Evolutionary conservation across 2,113 vertebrate genomes (phyloP).

Genomic region (Saccopteryx leptura): DNA sequence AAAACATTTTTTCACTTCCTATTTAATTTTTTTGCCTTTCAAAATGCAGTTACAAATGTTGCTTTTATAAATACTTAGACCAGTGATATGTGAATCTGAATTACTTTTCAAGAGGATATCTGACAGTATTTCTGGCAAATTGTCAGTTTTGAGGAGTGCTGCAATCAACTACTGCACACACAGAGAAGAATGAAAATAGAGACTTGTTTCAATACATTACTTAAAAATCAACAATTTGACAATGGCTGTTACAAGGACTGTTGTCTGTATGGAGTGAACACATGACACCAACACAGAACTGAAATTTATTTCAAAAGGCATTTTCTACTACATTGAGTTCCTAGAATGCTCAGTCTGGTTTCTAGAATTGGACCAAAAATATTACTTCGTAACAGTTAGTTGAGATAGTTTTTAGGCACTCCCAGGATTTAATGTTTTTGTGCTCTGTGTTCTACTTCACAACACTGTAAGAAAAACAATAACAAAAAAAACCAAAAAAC

Average conservation of each 20-base stretch:
- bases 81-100: neutral
- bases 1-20: neutral
- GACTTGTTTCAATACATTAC: conserved; percentile 22
- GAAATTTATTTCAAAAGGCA: neutral
- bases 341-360: neutral
- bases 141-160: conserved; percentile 49
- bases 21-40: conserved; percentile 10
- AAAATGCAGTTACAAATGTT: conserved; percentile 32
- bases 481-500: neutral
- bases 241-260: neutral
- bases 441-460: neutral
- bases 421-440: neutral
- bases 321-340: neutral
- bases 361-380: neutral
- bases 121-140: conserved; percentile 47
- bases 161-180: conserved; percentile 51
- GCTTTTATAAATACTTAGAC: conserved; percentile 38
- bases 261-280: neutral
- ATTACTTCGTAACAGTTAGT: neutral
- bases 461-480: neutral
- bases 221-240: conserved; percentile 48
- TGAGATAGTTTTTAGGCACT: neutral
- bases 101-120: conserved; percentile 55
- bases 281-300: neutral
- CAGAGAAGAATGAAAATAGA: neutral